Percentiles rank a stretch among this genome's conserved stretches.
These are phyloP conservation scores for Uria aalge DNA, from an alignment of 2,113 vertebrate species.

Conservation along the genomic window DNA sequence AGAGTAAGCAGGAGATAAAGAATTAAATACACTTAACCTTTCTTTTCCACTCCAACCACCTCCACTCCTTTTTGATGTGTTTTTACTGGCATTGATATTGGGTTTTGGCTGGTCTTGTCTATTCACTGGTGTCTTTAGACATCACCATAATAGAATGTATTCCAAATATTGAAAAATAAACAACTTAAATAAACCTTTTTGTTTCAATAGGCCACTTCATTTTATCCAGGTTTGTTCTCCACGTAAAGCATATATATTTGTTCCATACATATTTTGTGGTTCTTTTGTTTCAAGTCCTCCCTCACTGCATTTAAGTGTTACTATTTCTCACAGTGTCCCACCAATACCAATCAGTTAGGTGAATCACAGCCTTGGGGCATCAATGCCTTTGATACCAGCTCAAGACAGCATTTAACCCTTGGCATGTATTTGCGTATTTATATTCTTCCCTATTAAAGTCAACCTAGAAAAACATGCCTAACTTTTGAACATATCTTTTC, in stretches of 20 bases:
- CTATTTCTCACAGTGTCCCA: background rate
- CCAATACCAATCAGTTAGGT: background rate
- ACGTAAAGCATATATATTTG: background rate
- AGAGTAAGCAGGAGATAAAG: background rate
- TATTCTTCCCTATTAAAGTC: background rate
- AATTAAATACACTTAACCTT: background rate
- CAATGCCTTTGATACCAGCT: background rate
- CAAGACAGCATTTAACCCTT: background rate
- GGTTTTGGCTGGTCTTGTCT: background rate
- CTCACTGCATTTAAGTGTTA: background rate
- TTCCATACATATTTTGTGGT: background rate
- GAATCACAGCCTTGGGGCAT: background rate
- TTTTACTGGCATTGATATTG: background rate
- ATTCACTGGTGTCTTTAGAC: background rate
- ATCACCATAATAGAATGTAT: background rate
- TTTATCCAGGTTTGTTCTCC: background rate
- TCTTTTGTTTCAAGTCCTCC: background rate
- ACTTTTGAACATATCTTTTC: background rate
- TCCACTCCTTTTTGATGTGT: background rate
- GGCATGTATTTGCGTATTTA: background rate
- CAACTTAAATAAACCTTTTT: background rate
- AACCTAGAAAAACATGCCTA: background rate
- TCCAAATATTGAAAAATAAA: background rate
- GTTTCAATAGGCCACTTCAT: background rate
- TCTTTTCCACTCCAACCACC: background rate